Evolutionary conservation across 2,113 vertebrate genomes (phyloP).

Genomic region (Lathamus discolor): DNA sequence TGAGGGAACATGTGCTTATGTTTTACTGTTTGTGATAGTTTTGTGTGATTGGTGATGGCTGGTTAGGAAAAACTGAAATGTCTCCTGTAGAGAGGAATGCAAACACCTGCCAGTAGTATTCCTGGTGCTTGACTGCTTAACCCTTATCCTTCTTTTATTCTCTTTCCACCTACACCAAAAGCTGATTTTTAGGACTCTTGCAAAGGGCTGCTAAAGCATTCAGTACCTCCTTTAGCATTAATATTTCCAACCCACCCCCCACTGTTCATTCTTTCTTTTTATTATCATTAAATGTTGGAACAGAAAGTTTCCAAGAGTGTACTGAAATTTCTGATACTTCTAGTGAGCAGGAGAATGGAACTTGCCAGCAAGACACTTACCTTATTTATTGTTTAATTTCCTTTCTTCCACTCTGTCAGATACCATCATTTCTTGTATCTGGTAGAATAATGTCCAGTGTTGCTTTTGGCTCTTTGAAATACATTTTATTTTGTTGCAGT

Average conservation of each 20-base stretch:
- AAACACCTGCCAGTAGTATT: background rate
- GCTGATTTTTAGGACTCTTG: background rate
- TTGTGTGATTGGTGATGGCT: background rate
- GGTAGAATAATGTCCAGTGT: conserved; percentile 57
- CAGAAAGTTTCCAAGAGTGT: conserved; percentile 41
- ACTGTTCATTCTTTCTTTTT: conserved; percentile 14
- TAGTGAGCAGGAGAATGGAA: background rate
- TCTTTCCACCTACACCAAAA: background rate
- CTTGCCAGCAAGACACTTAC: conserved; percentile 3
- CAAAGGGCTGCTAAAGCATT: conserved; percentile 55
- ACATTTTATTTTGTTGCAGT: conserved; percentile 43
- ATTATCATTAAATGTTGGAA: conserved; percentile 35
- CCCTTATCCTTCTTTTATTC: background rate
- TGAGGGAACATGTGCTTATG: background rate
- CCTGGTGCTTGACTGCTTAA: background rate
- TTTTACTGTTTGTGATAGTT: background rate
- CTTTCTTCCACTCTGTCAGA: conserved; percentile 46
- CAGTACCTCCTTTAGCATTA: conserved; percentile 22
- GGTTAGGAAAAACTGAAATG: background rate
- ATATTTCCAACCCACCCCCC: conserved; percentile 9
- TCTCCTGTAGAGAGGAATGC: background rate
- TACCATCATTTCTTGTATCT: conserved; percentile 28
- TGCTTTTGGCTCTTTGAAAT: conserved; percentile 50
- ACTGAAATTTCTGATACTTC: conserved; percentile 7
- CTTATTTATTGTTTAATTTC: conserved; percentile 68